A percentile compares a stretch with the other conserved stretches of the same genome.
Conservation (phyloP, 2,888 invertebrate genomes). For the Polydrusus pterygomalis region DNA sequence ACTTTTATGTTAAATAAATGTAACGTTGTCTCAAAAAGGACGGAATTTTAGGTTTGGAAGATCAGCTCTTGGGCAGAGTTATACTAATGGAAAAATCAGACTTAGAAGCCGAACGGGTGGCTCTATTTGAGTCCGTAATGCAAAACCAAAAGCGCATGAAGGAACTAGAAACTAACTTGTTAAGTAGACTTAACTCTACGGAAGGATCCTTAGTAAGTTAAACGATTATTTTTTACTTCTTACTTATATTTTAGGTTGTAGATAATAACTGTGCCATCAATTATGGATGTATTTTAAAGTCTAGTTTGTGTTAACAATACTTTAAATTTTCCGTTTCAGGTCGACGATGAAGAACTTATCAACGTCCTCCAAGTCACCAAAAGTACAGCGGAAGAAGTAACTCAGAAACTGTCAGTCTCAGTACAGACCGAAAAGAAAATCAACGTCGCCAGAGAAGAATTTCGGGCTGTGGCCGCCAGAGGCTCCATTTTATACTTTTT, state of each 20-base stretch:
- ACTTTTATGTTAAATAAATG: too few relatives aligned
- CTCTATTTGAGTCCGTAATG: conserved; percentile 95
- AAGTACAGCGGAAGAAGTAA: conserved; percentile 94
- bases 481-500: conserved; percentile 96
- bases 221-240: neutral
- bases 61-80: conserved; percentile 93
- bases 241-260: too few relatives aligned
- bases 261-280: too few relatives aligned
- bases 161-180: conserved; percentile 92
- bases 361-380: conserved; percentile 88
- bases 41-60: conserved; percentile 83
- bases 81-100: conserved; percentile 98
- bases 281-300: too few relatives aligned
- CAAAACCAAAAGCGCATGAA: conserved; percentile 97
- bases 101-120: conserved; percentile 93
- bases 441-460: conserved; percentile 94
- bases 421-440: conserved; percentile 96
- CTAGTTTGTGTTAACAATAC: too few relatives aligned
- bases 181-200: conserved; percentile 93
- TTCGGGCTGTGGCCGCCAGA: conserved; percentile 93
- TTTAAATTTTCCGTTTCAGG: conserved; percentile 72
- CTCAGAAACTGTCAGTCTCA: conserved; percentile 93
- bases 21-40: neutral
- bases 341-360: conserved; percentile 96
- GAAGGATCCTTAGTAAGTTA: conserved; percentile 76